Evolutionary conservation across 35 echinoderm and acorn worm species (phyloP).

Genomic region (Apostichopus japonicus): DNA sequence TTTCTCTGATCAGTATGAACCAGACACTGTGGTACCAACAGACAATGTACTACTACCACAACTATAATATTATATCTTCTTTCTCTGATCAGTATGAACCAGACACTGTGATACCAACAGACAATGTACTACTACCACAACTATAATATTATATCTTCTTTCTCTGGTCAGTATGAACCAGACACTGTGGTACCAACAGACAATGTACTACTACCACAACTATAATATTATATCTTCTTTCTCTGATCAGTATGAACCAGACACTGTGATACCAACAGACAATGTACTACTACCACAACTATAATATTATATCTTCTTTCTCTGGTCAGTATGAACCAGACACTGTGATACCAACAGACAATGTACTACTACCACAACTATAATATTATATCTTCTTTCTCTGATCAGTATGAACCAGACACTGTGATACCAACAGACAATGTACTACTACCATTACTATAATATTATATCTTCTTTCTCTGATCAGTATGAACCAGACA

Average conservation of each 20-base stretch:
- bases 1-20: slow-evolving; percentile 8
- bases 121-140: too few species aligned
- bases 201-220: too few species aligned
- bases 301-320: neutral
- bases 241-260: slow-evolving; percentile 27
- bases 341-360: slow-evolving; percentile 9
- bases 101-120: slow-evolving; percentile 21
- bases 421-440: slow-evolving; percentile 19
- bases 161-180: slow-evolving; percentile 13
- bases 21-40: slow-evolving; percentile 32
- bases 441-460: too few species aligned
- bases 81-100: slow-evolving; percentile 18
- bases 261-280: slow-evolving; percentile 11
- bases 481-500: slow-evolving; percentile 34
- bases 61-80: neutral
- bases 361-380: too few species aligned
- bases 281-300: too few species aligned
- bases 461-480: neutral
- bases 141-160: neutral
- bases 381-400: neutral
- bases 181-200: slow-evolving; percentile 25
- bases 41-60: too few species aligned
- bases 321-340: slow-evolving; percentile 27
- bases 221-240: neutral
- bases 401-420: slow-evolving; percentile 29